Evolutionary conservation across 2,113 vertebrate species (phyloP).

Genomic region (Hemibagrus wyckioides): DNA sequence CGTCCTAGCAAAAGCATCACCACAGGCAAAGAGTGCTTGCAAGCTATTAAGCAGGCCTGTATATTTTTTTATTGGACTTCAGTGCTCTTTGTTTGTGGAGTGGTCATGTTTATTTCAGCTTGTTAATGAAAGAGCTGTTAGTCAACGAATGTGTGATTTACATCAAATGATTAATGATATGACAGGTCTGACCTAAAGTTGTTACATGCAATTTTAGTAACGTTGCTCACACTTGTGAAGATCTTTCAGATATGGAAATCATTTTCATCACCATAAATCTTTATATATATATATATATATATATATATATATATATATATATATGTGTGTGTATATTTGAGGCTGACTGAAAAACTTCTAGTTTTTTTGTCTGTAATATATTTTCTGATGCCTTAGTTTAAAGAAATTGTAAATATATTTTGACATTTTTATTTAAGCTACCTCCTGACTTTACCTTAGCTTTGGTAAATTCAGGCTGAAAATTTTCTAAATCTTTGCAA

Average conservation of each 20-base stretch:
- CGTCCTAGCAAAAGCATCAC: slow-evolving; percentile 28
- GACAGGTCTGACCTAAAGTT: background rate
- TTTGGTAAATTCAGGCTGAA: background rate
- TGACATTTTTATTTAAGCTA: background rate
- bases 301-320: background rate
- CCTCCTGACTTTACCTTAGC: background rate
- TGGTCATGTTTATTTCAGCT: slow-evolving; percentile 2
- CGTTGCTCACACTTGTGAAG: background rate
- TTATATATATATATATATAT: background rate
- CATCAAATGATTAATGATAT: background rate
- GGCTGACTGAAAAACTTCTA: background rate
- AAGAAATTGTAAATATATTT: background rate
- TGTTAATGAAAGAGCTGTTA: background rate
- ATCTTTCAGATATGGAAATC: background rate
- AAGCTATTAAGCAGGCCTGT: background rate
- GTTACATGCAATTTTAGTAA: background rate
- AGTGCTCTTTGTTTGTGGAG: background rate
- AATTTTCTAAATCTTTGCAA: background rate
- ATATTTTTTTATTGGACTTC: background rate
- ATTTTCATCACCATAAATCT: background rate
- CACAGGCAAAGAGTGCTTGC: background rate
- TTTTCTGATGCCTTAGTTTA: background rate
- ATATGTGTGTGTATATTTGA: no score
- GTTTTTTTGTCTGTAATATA: background rate
- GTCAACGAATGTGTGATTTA: background rate